Evolutionary conservation across 2,113 vertebrate genomes (phyloP), one percentile per base, ranked within the genome.

Genomic region (Xerus inauris): DNA sequence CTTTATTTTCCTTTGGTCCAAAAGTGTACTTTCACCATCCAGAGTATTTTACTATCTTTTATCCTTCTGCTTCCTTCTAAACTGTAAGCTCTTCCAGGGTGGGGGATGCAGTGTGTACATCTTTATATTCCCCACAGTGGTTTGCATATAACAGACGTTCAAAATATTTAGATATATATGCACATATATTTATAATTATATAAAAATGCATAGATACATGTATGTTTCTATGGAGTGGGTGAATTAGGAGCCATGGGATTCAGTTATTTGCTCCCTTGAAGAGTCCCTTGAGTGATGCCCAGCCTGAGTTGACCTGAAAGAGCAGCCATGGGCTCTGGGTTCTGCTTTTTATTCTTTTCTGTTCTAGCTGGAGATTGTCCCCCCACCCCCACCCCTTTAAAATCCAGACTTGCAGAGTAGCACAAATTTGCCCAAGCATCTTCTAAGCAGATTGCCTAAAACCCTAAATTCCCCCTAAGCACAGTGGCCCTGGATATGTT

Each of bases 391-490:
- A 49, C 20, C 11, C n/a, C 79, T 76, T 65, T 42, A 86, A 89
- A 91, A 72, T 45, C 8, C 30, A 62, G 40, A 12, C 38, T 92
- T 62, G n/a, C 35, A 45, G 28, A 30, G 16, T 67, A n/a, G 64
- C 75, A 32, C 35, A 89, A 49, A 80, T 94, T 91, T 87, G 69
- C 71, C 82, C 22, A 92, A 54, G 28, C 16, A 47, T 93, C 59
- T 94, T 96, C 35, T 85, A 49, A 94, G 71, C 45, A 85, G 85
- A 87, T 84, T 87, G 77, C 42, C 57, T 94, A 88, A 73, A 45
- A 47, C 28, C 19, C 32, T 64, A 69, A n/a, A 24, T 86, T 28
- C 19, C n/a, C 19, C 93, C n/a, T 47, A 94, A 93, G 73, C 62
- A 73, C 72, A 93, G 62, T 93, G 73, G 47, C 73, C 35, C 84